Evolutionary conservation across 2,888 invertebrate species (phyloP).

Genomic region (Dryadula phaetusa): DNA sequence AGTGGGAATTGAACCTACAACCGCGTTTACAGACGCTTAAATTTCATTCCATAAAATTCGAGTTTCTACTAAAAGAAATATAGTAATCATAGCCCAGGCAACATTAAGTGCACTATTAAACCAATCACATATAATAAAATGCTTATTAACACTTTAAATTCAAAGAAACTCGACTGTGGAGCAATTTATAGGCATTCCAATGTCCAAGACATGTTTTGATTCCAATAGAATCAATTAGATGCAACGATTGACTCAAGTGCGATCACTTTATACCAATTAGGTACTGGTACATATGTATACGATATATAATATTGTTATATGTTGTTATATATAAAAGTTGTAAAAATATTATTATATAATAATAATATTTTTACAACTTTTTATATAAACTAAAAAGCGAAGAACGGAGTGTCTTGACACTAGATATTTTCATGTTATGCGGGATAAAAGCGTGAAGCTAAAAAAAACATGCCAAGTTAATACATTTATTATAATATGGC

Average conservation of each 20-base stretch:
- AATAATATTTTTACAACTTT: too few relatives aligned
- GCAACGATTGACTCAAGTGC: slow-evolving; percentile 47
- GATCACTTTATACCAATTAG: slow-evolving; percentile 50
- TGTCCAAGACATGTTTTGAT: slow-evolving; percentile 36
- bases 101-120: slow-evolving; percentile 6
- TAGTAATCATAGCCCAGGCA: not conserved
- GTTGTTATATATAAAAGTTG: too few relatives aligned
- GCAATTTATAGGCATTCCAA: slow-evolving; percentile 41
- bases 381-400: too few relatives aligned
- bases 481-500: too few relatives aligned
- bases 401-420: too few relatives aligned
- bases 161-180: slow-evolving; percentile 24
- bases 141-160: slow-evolving; percentile 25
- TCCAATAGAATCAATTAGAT: slow-evolving; percentile 52
- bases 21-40: not conserved
- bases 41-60: not conserved
- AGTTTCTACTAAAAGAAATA: not conserved
- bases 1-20: not conserved
- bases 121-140: slow-evolving; percentile 24
- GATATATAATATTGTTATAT: slow-evolving; percentile 19
- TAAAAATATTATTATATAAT: too few relatives aligned
- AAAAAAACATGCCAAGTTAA: too few relatives aligned
- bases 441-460: too few relatives aligned
- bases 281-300: slow-evolving; percentile 34
- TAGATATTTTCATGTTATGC: too few relatives aligned